phyloP scores from a whole-genome alignment of 2,797 vertebrate genomes.

The Eutrigla gurnardus region DNA sequence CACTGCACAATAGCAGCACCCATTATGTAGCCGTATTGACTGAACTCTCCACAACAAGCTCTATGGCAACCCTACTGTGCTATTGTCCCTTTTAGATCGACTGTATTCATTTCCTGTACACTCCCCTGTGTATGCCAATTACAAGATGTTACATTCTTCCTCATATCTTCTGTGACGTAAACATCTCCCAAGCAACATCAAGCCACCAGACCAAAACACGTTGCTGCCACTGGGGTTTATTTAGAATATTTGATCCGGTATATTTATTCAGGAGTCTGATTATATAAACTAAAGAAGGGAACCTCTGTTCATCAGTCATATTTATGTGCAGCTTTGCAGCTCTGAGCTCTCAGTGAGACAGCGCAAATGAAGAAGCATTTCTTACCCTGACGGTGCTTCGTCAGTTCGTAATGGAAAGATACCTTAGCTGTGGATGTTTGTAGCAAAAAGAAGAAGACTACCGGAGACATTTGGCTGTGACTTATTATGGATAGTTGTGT shows the following conservation, averaged over 20 bases:
- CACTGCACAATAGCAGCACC: conserved; percentile 43
- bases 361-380: conserved; percentile 33
- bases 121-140: conserved; percentile 64
- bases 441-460: conserved; percentile 3
- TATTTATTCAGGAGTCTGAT: conserved; percentile 64
- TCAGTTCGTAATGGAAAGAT: conserved; percentile 34
- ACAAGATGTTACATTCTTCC: conserved; percentile 47
- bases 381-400: conserved; percentile 28
- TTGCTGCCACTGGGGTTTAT: conserved; percentile 60
- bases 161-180: conserved; percentile 52
- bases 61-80: conserved; percentile 69
- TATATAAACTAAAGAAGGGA: conserved; percentile 49
- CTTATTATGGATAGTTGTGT: conserved; percentile 2
- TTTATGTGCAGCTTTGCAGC: conserved; percentile 45
- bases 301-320: conserved; percentile 51
- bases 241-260: conserved; percentile 69
- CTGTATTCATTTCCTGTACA: conserved; percentile 64
- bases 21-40: conserved; percentile 37
- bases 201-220: conserved; percentile 61
- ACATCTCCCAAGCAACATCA: conserved; percentile 67
- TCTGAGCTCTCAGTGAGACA: conserved; percentile 17
- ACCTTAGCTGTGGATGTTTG: conserved; percentile 2
- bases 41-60: conserved; percentile 67
- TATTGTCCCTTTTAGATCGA: conserved; percentile 37
- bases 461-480: neutral